phyloP scores from a whole-genome alignment of 2,888 invertebrate species.

The Drosophila colorata region DNA sequence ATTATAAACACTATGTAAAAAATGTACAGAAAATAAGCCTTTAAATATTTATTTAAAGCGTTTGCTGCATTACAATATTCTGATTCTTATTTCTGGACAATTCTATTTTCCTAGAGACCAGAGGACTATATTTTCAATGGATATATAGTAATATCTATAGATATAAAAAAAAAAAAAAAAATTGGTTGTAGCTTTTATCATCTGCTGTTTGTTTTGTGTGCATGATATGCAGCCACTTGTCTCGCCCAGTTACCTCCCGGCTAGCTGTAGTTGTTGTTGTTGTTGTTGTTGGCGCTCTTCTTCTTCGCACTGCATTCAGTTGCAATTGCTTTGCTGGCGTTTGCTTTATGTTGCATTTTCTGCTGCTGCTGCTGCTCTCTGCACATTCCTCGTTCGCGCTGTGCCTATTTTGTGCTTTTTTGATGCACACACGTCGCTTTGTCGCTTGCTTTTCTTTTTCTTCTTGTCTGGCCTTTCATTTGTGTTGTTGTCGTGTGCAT shows the following conservation, averaged over 20 bases:
- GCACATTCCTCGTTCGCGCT: conserved; percentile 68
- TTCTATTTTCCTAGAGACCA: too few relatives aligned
- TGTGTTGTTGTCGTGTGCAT: conserved; percentile 36
- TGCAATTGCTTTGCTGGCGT: conserved; percentile 54
- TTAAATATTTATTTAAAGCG: too few relatives aligned
- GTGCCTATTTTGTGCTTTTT: conserved; percentile 68
- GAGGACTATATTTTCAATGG: too few relatives aligned
- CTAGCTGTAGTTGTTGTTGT: conserved; percentile 16
- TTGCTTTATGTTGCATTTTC: conserved; percentile 70
- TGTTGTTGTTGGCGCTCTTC: conserved; percentile 17
- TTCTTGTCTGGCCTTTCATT: conserved; percentile 51
- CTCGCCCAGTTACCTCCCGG: conserved; percentile 29
- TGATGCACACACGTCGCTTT: conserved; percentile 44
- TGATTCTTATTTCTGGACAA: too few relatives aligned
- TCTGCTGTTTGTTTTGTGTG: conserved; percentile 11
- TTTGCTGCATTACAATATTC: too few relatives aligned
- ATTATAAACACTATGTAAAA: too few relatives aligned
- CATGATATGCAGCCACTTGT: conserved; percentile 49
- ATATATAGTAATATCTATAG: too few relatives aligned
- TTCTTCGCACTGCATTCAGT: conserved; percentile 45
- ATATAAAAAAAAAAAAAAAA: too few relatives aligned
- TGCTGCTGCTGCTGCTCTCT: conserved; percentile 29
- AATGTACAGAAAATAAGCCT: too few relatives aligned
- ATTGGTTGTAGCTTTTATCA: conserved; percentile 5
- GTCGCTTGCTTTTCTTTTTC: conserved; percentile 53